Base-by-base conservation (phyloP, 2,888 invertebrate genomes). In the Catocala fraxini region DNA sequence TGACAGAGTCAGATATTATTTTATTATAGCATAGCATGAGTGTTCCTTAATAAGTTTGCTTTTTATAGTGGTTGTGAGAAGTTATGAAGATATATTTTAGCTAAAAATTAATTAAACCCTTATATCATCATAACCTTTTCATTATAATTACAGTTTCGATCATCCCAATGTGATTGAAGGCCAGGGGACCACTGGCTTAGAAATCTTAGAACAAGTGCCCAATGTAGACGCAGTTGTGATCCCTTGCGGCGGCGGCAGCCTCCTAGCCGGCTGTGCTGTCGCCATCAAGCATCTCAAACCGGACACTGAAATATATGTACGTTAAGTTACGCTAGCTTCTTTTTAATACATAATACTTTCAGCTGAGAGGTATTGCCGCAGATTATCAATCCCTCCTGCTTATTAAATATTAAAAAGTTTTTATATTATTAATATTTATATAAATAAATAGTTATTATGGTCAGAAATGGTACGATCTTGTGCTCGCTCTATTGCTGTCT, bases 81-180 rank as follows among this genome's bases (percentile, higher is more conserved):
- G 25, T 25, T 25, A 25, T 25, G 25, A 25, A 3, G 4, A 25
- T 3, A 4, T 25, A 25, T 25, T 25, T 25, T 25, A 25, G 25
- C 25, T 25, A 3, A 25, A 25, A 25, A 25, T 25, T 25, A 25
- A 25, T 4, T 25, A 25, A 25, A 3, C 25, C 25, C 25, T 25
- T 25, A 25, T 25, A 25, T 4, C 25, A 25, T 25, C 25, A 25
- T 25, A 25, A 25, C 25, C 15, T 15, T 51, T 10, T 55, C 15
- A 25, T 11, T 11, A 4, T 33, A 39, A 0, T 71, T 59, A n/a
- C 86, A 98, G 98, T 2, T 99, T 97, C 83, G 99, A 99, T 88
- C 98, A 99, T 87, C 98, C 99, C 0, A 96, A 98, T 82, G 97
- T 99, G 48, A 96, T 99, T 90, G 98, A 98, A 55, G 99, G 99